Percentiles rank a stretch among this genome's conserved stretches.
These are phyloP conservation scores for Neoarius graeffei DNA, from an alignment of 2,113 vertebrate genomes.

Conservation along the genomic window DNA sequence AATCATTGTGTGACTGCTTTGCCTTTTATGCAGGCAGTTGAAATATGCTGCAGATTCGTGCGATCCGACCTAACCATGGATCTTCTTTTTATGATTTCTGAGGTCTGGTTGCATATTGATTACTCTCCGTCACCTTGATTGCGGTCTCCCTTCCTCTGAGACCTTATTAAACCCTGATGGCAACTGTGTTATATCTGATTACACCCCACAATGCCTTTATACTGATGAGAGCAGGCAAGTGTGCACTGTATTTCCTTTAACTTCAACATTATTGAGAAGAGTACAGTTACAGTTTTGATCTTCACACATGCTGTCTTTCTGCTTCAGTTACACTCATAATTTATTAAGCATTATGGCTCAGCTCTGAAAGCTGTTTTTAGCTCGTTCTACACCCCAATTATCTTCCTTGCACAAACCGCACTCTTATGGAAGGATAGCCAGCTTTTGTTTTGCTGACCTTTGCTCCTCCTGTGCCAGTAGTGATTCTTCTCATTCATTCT, in stretches of 20 bases:
- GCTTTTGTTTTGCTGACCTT: slow-evolving; percentile 21
- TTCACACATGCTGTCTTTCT: background rate
- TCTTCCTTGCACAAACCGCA: slow-evolving; percentile 33
- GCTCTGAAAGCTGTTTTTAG: background rate
- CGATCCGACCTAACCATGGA: background rate
- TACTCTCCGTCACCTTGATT: slow-evolving; percentile 58
- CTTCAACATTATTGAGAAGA: background rate
- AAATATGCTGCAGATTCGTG: background rate
- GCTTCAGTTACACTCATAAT: slow-evolving; percentile 33
- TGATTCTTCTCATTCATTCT: slow-evolving; percentile 5
- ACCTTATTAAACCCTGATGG: slow-evolving; percentile 65
- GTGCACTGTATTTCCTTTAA: slow-evolving; percentile 27
- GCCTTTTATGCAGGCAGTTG: background rate
- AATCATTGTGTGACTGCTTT: background rate
- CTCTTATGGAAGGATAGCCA: background rate
- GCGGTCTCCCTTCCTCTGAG: slow-evolving; percentile 47
- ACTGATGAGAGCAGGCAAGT: slow-evolving; percentile 40
- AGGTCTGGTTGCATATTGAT: slow-evolving; percentile 61
- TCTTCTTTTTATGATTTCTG: slow-evolving; percentile 43
- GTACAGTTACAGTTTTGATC: background rate
- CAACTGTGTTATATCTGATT: slow-evolving; percentile 64
- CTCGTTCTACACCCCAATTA: background rate
- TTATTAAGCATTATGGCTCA: background rate
- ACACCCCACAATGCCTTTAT: slow-evolving; percentile 55
- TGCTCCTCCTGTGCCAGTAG: slow-evolving; percentile 5